Percentiles rank a stretch among this genome's conserved stretches.
These are phyloP conservation scores for Capitulum mitella DNA, from an alignment of 2,888 invertebrate genomes.

Conservation along the genomic window DNA sequence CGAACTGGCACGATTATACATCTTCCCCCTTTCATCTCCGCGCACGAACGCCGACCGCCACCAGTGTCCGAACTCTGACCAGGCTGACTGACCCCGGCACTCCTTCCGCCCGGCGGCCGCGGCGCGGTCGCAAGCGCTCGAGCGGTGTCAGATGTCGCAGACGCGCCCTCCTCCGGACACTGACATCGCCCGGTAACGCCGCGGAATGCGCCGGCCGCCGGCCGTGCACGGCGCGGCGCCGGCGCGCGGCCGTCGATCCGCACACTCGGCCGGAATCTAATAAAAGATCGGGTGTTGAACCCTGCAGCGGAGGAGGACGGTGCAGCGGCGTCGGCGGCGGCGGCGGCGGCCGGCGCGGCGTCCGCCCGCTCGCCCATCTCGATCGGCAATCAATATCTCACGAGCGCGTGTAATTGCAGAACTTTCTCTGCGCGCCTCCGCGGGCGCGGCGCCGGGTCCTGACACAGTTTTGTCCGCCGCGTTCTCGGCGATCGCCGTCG, in stretches of 20 bases:
- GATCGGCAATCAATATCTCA: not conserved
- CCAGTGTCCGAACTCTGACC: no score
- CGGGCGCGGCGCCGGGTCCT: not conserved
- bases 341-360: no score
- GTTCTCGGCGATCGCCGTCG: no score
- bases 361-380: no score
- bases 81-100: no score
- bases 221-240: not conserved
- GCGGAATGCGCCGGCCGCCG: not conserved
- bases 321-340: no score
- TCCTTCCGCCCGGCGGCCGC: no score
- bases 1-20: no score
- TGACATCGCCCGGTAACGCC: not conserved
- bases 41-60: no score
- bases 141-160: not conserved
- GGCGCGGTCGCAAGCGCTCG: not conserved
- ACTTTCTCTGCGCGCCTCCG: not conserved
- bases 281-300: constrained; percentile 1
- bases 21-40: no score
- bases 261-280: not conserved
- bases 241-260: not conserved
- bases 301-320: not conserved
- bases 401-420: not conserved
- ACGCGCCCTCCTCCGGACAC: not conserved
- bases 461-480: no score